These are phyloP conservation scores for Cephonodes hylas DNA, from an alignment of 2,888 invertebrate genomes.

Conservation along the genomic window DNA sequence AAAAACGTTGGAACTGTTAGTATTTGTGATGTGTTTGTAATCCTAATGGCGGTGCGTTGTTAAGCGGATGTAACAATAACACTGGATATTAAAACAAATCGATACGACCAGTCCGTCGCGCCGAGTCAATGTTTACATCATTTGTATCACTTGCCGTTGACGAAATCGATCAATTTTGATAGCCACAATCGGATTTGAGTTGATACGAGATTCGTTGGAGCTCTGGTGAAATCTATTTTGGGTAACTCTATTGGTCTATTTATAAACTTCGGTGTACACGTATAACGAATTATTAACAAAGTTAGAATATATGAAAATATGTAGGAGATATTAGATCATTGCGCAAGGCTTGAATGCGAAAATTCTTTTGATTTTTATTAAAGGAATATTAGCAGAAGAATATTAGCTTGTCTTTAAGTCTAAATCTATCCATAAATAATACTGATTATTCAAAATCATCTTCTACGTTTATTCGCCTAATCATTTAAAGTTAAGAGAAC, in stretches of 20 bases:
- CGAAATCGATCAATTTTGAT: slow-evolving; percentile 13
- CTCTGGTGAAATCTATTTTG: no score
- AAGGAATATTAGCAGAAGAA: no score
- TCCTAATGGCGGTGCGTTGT: background rate
- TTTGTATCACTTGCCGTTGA: slow-evolving; percentile 2
- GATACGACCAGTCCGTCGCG: background rate
- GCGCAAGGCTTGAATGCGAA: no score
- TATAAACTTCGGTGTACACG: no score
- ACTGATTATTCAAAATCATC: background rate
- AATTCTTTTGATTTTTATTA: no score
- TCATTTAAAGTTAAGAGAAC: slow-evolving; percentile 66
- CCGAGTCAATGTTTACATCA: background rate
- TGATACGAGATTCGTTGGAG: no score
- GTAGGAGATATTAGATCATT: no score
- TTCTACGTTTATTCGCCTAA: slow-evolving; percentile 55
- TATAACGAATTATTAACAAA: no score
- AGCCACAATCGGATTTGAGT: slow-evolving; percentile 18
- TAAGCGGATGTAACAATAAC: slow-evolving; percentile 8
- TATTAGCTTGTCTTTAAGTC: background rate
- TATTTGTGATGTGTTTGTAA: background rate
- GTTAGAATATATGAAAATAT: no score
- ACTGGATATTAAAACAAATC: slow-evolving; percentile 5
- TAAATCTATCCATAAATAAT: no score
- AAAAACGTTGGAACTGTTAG: background rate
- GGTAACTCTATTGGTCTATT: no score